These are phyloP conservation scores for Blastobasis adustella DNA, from an alignment of 2,888 invertebrate species.

Conservation along the genomic window DNA sequence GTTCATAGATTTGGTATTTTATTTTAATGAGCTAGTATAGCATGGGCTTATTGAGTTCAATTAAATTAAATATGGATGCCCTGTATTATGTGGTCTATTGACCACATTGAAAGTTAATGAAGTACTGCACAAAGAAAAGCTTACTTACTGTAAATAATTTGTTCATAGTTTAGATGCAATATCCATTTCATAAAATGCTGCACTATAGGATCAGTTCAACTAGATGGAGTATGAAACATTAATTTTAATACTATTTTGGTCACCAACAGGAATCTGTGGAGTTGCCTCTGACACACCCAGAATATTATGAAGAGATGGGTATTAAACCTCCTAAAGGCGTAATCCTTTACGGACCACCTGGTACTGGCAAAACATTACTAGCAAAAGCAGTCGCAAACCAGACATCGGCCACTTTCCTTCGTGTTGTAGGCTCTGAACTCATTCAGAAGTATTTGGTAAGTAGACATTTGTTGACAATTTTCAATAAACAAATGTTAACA, in stretches of 20 bases:
- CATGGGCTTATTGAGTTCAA: too few species aligned
- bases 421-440: conserved; percentile 99
- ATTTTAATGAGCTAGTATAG: too few species aligned
- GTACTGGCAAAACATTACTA: conserved; percentile 97
- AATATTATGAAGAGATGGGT: conserved; percentile 99
- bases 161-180: too few species aligned
- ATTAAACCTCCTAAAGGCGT: conserved; percentile 99
- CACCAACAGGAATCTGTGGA: conserved; percentile 90
- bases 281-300: conserved; percentile 97
- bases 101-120: too few species aligned
- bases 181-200: too few species aligned
- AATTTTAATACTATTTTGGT: not conserved
- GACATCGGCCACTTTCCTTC: conserved; percentile 98
- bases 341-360: conserved; percentile 97
- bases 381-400: conserved; percentile 99
- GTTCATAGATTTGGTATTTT: too few species aligned
- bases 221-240: not conserved
- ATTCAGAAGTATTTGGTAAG: conserved; percentile 97
- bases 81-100: too few species aligned
- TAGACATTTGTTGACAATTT: conserved; percentile 3
- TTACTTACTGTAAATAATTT: too few species aligned
- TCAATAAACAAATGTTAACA: too few species aligned
- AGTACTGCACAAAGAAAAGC: too few species aligned
- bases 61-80: too few species aligned
- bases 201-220: not conserved